Base-by-base conservation (phyloP, 2,888 invertebrate genomes). In the Calliphora vomitoria region DNA sequence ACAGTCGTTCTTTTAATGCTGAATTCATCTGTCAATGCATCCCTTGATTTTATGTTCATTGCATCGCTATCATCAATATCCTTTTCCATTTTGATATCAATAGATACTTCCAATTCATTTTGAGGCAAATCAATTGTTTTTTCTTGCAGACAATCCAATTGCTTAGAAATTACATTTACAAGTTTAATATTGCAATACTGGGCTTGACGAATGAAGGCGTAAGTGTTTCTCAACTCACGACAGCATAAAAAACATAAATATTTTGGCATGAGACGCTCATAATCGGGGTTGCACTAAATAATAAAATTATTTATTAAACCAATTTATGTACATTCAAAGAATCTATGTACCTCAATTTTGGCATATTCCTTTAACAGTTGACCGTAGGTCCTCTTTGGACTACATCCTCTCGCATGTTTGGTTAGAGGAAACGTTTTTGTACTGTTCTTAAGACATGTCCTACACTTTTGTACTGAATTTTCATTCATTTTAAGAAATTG, bases 201-300 rank as follows among this genome's bases (percentile, higher is more conserved):
- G 0, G 89, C 91, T 83, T 90, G 90, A 20, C 88, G 18, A 10
- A 92, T 90, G 75, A 92, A 92, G 4, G 76, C 83, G 25, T 90
- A 91, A 0, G 90, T 89, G 41, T 86, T 88, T 41, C 90, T 89
- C 44, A 92, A 64, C 25, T 89, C 89, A 15, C 62, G 78, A 31
- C 89, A 66, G 69, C 92, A 92, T 10, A 53, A 15, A 15, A 38
- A 3, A 18, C 87, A 87, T 13, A 87, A 44, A 41, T 68, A 41
- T 60, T 87, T 84, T 3, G 87, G 84, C 81, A 87, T 76, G 0
- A 78, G 38, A 60, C 3, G 25, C 25, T 84, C 81, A 44, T 74
- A 78, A 15, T 84, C 76, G 4, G 15, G 4, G 1, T 8, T 25
- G 25, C 25, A 25, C 25, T 87, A 4, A 15, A 62, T 4, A 4